These are phyloP conservation scores for Drosophila anceps DNA, from an alignment of 2,888 invertebrate genomes.

Conservation along the genomic window DNA sequence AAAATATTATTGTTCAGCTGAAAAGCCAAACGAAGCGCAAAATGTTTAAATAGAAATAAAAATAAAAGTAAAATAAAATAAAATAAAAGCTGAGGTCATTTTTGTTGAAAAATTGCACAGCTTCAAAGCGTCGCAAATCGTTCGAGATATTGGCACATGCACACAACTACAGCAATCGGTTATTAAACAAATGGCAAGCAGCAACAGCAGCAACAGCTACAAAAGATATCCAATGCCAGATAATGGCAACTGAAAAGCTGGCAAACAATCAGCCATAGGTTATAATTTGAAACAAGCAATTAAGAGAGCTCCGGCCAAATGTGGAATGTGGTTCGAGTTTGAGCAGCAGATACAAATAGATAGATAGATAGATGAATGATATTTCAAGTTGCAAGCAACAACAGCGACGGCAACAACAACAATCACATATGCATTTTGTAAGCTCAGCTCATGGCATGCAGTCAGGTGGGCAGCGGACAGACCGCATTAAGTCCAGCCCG, in stretches of 20 bases:
- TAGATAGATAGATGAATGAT: conserved; percentile 67
- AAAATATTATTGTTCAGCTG: conserved; percentile 54
- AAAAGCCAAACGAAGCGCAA: conserved; percentile 39
- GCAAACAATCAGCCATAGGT: conserved; percentile 45
- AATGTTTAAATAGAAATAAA: conserved; percentile 23
- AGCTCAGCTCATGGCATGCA: conserved; percentile 37
- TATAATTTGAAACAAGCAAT: conserved; percentile 70
- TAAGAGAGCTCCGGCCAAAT: conserved; percentile 45
- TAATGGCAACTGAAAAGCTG: conserved; percentile 32
- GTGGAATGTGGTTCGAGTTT: conserved; percentile 52
- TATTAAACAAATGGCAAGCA: conserved; percentile 35
- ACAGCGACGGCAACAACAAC: background rate
- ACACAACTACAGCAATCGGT: conserved; percentile 31
- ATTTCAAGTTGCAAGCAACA: conserved; percentile 33
- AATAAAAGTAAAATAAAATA: too few relatives aligned
- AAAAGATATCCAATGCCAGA: conserved; percentile 36
- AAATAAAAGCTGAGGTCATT: conserved; percentile 70
- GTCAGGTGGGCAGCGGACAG: conserved; percentile 12
- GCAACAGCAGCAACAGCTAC: conserved; percentile 23
- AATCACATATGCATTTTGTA: conserved; percentile 31
- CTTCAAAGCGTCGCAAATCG: conserved; percentile 33
- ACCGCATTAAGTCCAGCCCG: conserved; percentile 6
- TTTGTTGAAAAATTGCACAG: conserved; percentile 61
- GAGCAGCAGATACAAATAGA: conserved; percentile 42
- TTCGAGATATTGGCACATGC: conserved; percentile 29